Conservation (phyloP, 2,113 vertebrate species). For the Melanostigma gelatinosum region DNA sequence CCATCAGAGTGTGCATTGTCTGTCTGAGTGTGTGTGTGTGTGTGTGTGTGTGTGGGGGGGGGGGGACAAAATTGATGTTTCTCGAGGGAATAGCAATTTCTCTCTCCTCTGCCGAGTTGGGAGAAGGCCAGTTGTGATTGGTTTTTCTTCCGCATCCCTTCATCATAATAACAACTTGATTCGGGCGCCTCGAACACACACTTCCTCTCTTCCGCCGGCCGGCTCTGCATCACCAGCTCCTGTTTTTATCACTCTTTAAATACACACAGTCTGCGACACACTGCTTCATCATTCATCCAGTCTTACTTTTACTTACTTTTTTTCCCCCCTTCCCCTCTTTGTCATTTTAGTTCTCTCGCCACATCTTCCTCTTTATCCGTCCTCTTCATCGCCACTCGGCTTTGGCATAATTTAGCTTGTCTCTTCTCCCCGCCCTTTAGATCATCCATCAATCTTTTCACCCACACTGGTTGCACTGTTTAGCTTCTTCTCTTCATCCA, state of each 20-base stretch:
- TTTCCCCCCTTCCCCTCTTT: neutral
- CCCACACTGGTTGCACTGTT: neutral
- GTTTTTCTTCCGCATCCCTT: conserved; percentile 67
- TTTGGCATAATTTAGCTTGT: neutral
- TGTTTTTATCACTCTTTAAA: conserved; percentile 39
- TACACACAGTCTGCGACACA: neutral
- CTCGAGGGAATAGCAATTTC: conserved; percentile 56
- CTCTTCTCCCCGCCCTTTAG: neutral
- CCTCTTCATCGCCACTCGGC: neutral
- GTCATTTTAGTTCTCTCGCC: conserved; percentile 4
- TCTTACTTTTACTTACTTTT: neutral
- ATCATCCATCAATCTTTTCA: neutral
- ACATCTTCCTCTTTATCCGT: neutral
- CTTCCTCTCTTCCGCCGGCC: neutral
- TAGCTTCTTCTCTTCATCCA: neutral
- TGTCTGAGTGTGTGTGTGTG: conserved; percentile 9
- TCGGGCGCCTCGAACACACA: conserved; percentile 16
- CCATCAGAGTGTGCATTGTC: conserved; percentile 26
- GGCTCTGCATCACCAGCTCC: neutral
- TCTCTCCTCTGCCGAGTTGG: conserved; percentile 41
- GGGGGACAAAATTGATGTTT: conserved; percentile 60
- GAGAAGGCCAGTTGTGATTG: conserved; percentile 66
- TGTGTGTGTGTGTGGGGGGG: neutral
- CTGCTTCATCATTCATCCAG: neutral
- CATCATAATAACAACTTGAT: conserved; percentile 68